A percentile compares a stretch with the other conserved stretches of the same genome.
phyloP scores from a whole-genome alignment of 37 sponge, comb jelly and placozoan genomes.

The Tethya wilhelma region DNA sequence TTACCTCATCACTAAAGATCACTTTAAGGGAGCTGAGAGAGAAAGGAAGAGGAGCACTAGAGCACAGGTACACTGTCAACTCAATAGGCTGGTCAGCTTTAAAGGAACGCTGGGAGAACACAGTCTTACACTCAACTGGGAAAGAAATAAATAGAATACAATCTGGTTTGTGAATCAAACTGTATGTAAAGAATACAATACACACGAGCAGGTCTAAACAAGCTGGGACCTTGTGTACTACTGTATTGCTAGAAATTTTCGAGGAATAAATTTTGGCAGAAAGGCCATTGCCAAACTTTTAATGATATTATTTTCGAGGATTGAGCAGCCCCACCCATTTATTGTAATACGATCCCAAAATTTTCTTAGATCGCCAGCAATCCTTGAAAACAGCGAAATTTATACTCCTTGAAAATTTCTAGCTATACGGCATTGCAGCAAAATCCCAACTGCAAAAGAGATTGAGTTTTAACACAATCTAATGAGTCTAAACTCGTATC shows the following conservation, averaged over 20 bases:
- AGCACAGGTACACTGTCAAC: slow-evolving; percentile 31
- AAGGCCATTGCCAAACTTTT: too few relatives aligned
- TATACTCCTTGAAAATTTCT: too few relatives aligned
- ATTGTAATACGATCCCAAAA: too few relatives aligned
- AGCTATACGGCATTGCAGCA: too few relatives aligned
- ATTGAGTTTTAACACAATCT: background rate
- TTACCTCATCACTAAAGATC: slow-evolving; percentile 27
- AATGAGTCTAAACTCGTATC: background rate
- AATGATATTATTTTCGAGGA: too few relatives aligned
- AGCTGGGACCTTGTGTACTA: background rate
- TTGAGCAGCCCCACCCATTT: too few relatives aligned
- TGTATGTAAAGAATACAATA: too few relatives aligned
- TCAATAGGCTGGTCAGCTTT: slow-evolving; percentile 24
- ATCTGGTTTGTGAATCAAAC: background rate
- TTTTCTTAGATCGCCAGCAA: too few relatives aligned
- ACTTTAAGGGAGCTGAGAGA: slow-evolving; percentile 18
- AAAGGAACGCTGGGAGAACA: slow-evolving; percentile 17
- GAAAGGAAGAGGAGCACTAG: slow-evolving; percentile 44
- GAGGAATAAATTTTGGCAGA: too few relatives aligned
- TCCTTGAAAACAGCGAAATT: too few relatives aligned
- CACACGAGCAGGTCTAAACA: too few relatives aligned
- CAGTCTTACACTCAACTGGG: slow-evolving; percentile 65
- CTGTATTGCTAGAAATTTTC: too few relatives aligned
- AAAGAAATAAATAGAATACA: slow-evolving; percentile 3
- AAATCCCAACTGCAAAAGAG: background rate